Evolutionary conservation across 53 echinoderm and acorn worm species (phyloP).

Genomic region (Stichopus horrens): DNA sequence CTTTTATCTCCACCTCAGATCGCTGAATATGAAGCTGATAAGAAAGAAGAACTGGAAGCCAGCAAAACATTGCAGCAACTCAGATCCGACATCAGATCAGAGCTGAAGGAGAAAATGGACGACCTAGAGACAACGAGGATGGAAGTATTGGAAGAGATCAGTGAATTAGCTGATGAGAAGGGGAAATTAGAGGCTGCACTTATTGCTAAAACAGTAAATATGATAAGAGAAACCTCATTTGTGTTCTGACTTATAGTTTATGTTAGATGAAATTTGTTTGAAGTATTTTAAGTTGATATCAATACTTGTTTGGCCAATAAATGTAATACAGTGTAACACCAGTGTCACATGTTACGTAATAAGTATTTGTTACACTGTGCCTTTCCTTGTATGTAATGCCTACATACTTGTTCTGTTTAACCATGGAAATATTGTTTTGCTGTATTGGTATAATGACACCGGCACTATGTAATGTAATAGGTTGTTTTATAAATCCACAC

Average conservation of each 20-base stretch:
- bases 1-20: slow-evolving; percentile 19
- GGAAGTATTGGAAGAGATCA: slow-evolving; percentile 83
- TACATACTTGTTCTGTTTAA: too few relatives aligned
- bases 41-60: slow-evolving; percentile 49
- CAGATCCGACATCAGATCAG: slow-evolving; percentile 62
- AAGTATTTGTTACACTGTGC: too few relatives aligned
- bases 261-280: slow-evolving; percentile 4
- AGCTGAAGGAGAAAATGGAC: slow-evolving; percentile 63
- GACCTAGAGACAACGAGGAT: slow-evolving; percentile 70
- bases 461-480: too few relatives aligned
- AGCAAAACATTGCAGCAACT: slow-evolving; percentile 62
- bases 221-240: not conserved
- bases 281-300: not conserved
- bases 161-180: slow-evolving; percentile 78
- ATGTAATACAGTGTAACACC: too few relatives aligned
- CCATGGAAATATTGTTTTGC: too few relatives aligned
- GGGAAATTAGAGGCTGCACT: slow-evolving; percentile 24
- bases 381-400: too few relatives aligned
- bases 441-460: too few relatives aligned
- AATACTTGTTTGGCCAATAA: too few relatives aligned
- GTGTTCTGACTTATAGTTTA: not conserved
- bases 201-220: not conserved
- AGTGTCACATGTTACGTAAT: too few relatives aligned
- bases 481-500: too few relatives aligned
- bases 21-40: slow-evolving; percentile 36